Percentiles rank a stretch among this genome's conserved stretches.
These are phyloP conservation scores for Rhabdomys pumilio DNA, from an alignment of 2,797 vertebrate species.

Conservation along the genomic window DNA sequence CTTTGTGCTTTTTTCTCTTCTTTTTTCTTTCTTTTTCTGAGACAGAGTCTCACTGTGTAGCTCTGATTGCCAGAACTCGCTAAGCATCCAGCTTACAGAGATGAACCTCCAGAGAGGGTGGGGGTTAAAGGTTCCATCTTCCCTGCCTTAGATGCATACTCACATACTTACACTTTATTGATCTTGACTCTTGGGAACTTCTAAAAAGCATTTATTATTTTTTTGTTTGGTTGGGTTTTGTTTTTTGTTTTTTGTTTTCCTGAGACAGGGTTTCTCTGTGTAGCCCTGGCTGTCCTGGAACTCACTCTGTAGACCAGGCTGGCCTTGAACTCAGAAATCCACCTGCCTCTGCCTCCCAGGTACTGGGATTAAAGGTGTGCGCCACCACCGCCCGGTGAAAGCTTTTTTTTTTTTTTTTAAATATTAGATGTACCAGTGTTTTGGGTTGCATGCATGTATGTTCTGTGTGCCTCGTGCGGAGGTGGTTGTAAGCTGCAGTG, in stretches of 20 bases:
- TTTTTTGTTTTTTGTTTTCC: too few species aligned
- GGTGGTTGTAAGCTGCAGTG: not conserved
- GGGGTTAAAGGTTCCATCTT: not conserved
- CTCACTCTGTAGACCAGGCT: too few species aligned
- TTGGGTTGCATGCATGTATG: not conserved
- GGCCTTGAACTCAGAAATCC: too few species aligned
- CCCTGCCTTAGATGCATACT: not conserved
- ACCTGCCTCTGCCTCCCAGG: too few species aligned
- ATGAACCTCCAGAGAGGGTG: not conserved
- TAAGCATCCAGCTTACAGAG: not conserved
- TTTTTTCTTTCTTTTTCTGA: not conserved
- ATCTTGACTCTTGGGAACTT: not conserved
- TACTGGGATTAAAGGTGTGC: too few species aligned
- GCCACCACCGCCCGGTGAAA: too few species aligned
- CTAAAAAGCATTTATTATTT: not conserved
- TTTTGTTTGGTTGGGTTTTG: too few species aligned
- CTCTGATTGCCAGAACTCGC: not conserved
- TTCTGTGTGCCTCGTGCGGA: not conserved
- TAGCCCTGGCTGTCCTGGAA: too few species aligned
- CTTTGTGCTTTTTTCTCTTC: not conserved
- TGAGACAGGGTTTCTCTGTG: too few species aligned
- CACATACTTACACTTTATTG: not conserved
- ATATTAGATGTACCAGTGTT: not conserved
- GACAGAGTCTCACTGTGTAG: not conserved
- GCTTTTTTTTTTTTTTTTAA: too few species aligned